Conservation (phyloP, 2,113 vertebrate genomes). For the Origma solitaria region DNA sequence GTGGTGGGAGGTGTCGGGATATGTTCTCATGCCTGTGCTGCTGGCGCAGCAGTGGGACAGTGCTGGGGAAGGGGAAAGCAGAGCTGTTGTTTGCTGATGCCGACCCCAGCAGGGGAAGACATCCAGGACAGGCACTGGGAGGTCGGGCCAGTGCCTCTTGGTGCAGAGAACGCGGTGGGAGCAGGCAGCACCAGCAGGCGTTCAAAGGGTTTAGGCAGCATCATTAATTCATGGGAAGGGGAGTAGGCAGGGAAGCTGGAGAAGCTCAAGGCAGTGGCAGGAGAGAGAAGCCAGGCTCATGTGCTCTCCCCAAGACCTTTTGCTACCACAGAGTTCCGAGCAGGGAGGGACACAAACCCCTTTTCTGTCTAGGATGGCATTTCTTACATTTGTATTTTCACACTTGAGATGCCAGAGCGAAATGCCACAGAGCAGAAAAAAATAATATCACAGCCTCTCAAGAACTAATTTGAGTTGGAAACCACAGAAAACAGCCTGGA, state of each 20-base stretch:
- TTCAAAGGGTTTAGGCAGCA: neutral
- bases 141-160: neutral
- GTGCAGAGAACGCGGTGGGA: neutral
- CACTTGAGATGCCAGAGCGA: neutral
- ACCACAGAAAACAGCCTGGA: neutral
- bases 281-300: fast-evolving
- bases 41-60: fast-evolving
- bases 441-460: neutral
- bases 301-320: neutral
- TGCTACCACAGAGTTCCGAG: neutral
- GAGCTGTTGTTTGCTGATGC: neutral
- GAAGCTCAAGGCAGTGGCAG: neutral
- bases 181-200: neutral
- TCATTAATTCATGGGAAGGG: neutral
- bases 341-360: neutral
- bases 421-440: neutral
- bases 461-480: neutral
- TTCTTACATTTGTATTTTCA: neutral
- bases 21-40: neutral
- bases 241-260: neutral
- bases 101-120: neutral
- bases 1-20: neutral
- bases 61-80: fast-evolving
- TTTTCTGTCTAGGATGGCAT: neutral
- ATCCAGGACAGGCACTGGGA: neutral